These are phyloP conservation scores for Cephalopachus bancanus DNA, from an alignment of 2,797 vertebrate species.

Conservation along the genomic window DNA sequence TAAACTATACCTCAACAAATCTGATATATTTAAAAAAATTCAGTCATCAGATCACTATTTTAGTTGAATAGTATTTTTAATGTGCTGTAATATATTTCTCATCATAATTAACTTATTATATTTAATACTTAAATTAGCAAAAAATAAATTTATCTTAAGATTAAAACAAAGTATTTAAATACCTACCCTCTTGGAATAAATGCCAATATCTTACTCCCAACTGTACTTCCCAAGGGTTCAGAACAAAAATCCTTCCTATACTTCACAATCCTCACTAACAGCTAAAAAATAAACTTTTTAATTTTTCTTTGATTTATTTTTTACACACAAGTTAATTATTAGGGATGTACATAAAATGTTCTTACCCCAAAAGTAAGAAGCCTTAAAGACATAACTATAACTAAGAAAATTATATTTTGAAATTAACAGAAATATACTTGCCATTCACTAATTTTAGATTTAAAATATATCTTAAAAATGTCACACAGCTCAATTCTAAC, in stretches of 20 bases:
- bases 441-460: slow-evolving; percentile 24
- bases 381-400: neutral
- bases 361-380: slow-evolving; percentile 19
- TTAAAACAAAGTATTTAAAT: slow-evolving; percentile 64
- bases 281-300: slow-evolving; percentile 45
- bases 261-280: neutral
- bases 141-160: slow-evolving; percentile 49
- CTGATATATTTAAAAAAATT: slow-evolving; percentile 26
- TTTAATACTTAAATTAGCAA: slow-evolving; percentile 49
- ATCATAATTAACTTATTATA: slow-evolving; percentile 50
- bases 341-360: slow-evolving; percentile 48
- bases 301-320: slow-evolving; percentile 62
- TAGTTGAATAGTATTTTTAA: slow-evolving; percentile 59
- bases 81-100: slow-evolving; percentile 51
- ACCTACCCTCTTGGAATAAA: slow-evolving; percentile 41
- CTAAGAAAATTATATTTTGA: slow-evolving; percentile 47
- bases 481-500: slow-evolving; percentile 29
- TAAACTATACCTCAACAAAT: slow-evolving; percentile 49
- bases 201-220: neutral
- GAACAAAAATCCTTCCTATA: slow-evolving; percentile 45
- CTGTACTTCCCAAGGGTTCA: neutral
- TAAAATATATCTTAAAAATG: slow-evolving; percentile 49
- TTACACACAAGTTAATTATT: slow-evolving; percentile 49
- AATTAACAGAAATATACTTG: slow-evolving; percentile 58
- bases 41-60: slow-evolving; percentile 57